Evolutionary conservation across 2,797 vertebrate species (phyloP).

Genomic region (Phrynocephalus forsythii): DNA sequence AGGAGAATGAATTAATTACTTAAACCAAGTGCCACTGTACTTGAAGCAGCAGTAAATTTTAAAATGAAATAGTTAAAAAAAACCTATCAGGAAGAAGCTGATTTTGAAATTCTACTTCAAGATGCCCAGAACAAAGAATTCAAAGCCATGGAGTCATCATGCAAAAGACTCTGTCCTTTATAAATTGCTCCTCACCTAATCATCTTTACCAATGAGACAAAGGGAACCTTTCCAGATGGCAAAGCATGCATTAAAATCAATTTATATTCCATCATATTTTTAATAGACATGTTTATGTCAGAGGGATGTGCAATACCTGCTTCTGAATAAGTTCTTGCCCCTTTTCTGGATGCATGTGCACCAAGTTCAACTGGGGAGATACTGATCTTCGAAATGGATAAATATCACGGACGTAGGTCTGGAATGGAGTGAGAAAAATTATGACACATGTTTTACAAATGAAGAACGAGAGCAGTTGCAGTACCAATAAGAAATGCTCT

Average conservation of each 20-base stretch:
- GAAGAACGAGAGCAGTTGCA: slow-evolving; percentile 16
- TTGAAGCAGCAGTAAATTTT: too few relatives aligned
- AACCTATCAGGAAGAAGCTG: too few relatives aligned
- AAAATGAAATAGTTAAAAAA: too few relatives aligned
- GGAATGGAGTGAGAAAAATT: slow-evolving; percentile 46
- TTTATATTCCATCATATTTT: neutral
- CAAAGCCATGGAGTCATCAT: neutral
- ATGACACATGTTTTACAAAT: slow-evolving; percentile 27
- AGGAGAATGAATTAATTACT: too few relatives aligned
- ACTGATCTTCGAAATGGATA: slow-evolving; percentile 98
- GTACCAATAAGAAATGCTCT: neutral
- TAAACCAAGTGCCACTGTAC: too few relatives aligned
- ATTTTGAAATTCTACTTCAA: neutral
- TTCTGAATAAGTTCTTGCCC: slow-evolving; percentile 99
- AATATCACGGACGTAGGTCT: slow-evolving; percentile 98
- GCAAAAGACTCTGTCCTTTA: neutral
- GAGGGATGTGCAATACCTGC: slow-evolving; percentile 81
- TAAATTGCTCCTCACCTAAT: neutral
- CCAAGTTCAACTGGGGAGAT: slow-evolving; percentile 96
- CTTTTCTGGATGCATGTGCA: slow-evolving; percentile 97
- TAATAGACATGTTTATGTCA: slow-evolving; percentile 9
- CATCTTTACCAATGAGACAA: too few relatives aligned
- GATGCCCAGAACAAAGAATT: neutral
- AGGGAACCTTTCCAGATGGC: neutral
- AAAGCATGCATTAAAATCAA: neutral